Base-by-base conservation (phyloP, 2,888 invertebrate genomes). In the Thymelicus acteon region DNA sequence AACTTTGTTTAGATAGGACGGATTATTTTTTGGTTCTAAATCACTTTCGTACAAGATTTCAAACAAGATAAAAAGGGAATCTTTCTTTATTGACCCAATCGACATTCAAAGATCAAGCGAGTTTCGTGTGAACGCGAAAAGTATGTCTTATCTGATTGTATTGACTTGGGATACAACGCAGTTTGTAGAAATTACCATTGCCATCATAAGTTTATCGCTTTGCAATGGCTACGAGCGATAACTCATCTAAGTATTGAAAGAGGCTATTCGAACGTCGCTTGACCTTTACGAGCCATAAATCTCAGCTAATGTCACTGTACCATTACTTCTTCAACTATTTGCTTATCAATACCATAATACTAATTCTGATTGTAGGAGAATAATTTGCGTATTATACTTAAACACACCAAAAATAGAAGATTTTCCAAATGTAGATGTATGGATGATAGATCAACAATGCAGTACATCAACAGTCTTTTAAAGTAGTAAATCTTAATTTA, bases 231-330 rank as follows among this genome's bases (percentile, higher is more conserved):
- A 44, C 44, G 10, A 44, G 67, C 69, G 69, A 69, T 69, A 69
- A 69, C 63, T 69, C 69, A 69, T 69, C 69, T 63, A 63, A 69
- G 63, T 63, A 69, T 69, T 69, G 69, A 69, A 69, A 62, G 68
- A 68, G 62, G 57, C 58, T 58, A 58, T 58, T 58, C 57, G 61
- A 68, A 39, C 57, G 60, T 61, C 52, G n/a, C 8, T 63, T 69
- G 69, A 69, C 69, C 69, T 69, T 69, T 69, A 58, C 62, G 40
- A 39, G 63, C 44, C 6, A 69, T 69, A 69, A 69, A 69, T 69
- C 63, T 58, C 54, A 40, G 69, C 63, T 63, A 69, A 69, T 69
- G 69, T 69, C 69, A 69, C 63, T 24, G 69, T 48, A 47, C 57
- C 57, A 69, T 69, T 63, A 63, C 48, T 63, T 48, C 63, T 49